These are phyloP conservation scores for Drosophila aff. DNA, from an alignment of 1,140 invertebrate genomes.

Conservation along the genomic window DNA sequence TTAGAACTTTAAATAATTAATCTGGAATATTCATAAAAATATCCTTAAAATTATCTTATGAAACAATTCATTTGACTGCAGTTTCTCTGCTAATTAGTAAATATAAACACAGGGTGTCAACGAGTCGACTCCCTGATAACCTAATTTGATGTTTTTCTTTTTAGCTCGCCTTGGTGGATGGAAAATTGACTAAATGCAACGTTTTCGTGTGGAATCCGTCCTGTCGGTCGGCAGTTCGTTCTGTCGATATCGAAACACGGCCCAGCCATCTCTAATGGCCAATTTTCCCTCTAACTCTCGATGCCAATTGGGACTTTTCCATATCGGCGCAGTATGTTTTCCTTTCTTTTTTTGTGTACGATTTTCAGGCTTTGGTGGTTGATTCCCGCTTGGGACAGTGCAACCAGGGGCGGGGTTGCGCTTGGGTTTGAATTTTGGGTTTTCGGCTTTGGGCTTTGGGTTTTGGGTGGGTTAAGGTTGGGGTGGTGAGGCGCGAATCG, in stretches of 20 bases:
- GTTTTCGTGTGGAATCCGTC: constrained; percentile 51
- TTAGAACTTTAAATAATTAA: background rate
- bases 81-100: background rate
- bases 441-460: background rate
- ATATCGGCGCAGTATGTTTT: constrained; percentile 35
- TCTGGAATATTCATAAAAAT: background rate
- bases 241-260: constrained; percentile 11
- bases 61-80: background rate
- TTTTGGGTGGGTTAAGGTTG: constrained; percentile 26
- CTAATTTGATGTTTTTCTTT: constrained; percentile 15
- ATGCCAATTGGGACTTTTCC: constrained; percentile 64
- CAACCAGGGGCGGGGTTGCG: constrained; percentile 13
- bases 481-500: constrained; percentile 48
- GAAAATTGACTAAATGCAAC: constrained; percentile 79
- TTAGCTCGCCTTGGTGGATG: constrained; percentile 47
- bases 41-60: background rate
- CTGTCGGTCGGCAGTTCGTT: background rate
- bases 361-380: constrained; percentile 53
- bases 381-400: constrained; percentile 69
- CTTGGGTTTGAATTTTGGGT: constrained; percentile 2
- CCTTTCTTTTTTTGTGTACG: background rate
- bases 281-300: constrained; percentile 56
- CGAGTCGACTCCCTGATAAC: background rate
- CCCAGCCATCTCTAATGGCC: constrained; percentile 49
- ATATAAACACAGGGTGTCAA: background rate